A percentile compares a stretch with the other conserved stretches of the same genome.
Conservation (phyloP, 2,113 vertebrate genomes). For the Alectura lathami region DNA sequence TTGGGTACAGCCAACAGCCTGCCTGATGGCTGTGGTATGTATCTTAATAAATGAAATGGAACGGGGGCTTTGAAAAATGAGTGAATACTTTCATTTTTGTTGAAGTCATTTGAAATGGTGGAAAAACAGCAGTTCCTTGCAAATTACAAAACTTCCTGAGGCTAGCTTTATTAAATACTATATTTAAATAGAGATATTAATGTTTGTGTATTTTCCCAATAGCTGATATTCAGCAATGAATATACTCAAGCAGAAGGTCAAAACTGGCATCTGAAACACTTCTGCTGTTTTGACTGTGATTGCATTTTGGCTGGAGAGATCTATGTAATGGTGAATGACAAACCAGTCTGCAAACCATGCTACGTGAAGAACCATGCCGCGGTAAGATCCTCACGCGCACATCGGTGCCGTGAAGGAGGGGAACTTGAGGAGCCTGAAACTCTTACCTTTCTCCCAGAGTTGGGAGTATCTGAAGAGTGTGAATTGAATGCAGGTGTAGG, state of each 20-base stretch:
- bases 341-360: constrained; percentile 92
- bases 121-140: background rate
- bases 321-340: constrained; percentile 92
- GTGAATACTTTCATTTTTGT: accelerated
- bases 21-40: background rate
- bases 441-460: background rate
- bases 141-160: background rate
- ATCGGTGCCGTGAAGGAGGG: background rate
- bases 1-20: accelerated
- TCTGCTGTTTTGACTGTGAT: constrained; percentile 99
- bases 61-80: background rate
- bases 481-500: background rate
- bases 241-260: constrained; percentile 96
- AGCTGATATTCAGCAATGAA: constrained; percentile 98
- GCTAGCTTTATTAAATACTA: background rate
- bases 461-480: background rate
- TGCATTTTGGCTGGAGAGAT: constrained; percentile 92
- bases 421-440: background rate
- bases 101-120: background rate
- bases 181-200: background rate
- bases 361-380: constrained; percentile 92
- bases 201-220: background rate
- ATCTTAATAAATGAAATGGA: background rate
- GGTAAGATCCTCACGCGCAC: constrained; percentile 74
- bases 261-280: constrained; percentile 98